Evolutionary conservation across 2,888 invertebrate species (phyloP).

Genomic region (Rhagonycha lutea): DNA sequence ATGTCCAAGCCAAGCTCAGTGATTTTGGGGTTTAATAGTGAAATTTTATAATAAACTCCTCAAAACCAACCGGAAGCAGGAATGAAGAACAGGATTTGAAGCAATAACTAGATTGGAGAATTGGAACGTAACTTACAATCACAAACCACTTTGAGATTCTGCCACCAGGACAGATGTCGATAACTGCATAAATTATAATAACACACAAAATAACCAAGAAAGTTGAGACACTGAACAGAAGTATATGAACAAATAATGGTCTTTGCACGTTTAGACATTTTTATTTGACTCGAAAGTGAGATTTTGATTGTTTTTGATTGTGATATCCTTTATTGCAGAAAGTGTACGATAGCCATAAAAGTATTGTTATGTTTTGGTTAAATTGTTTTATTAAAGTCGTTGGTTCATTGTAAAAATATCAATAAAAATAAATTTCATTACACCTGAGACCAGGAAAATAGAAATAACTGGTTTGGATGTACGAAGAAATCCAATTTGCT

Average conservation of each 20-base stretch:
- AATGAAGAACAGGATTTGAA: too few relatives aligned
- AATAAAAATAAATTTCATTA: conserved; percentile 4
- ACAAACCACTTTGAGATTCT: too few relatives aligned
- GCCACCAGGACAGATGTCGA: too few relatives aligned
- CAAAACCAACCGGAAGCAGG: too few relatives aligned
- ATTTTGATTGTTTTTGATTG: background rate
- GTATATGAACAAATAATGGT: background rate
- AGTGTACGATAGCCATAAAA: background rate
- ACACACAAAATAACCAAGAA: too few relatives aligned
- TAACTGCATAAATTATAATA: too few relatives aligned
- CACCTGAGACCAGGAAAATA: conserved; percentile 2
- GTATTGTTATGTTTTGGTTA: background rate
- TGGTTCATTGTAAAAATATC: conserved; percentile 4
- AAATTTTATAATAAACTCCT: too few relatives aligned
- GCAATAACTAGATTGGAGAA: too few relatives aligned
- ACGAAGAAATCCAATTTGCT: conserved; percentile 10
- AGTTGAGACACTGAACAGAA: too few relatives aligned
- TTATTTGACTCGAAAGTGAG: background rate
- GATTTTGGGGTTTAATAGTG: too few relatives aligned
- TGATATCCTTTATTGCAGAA: background rate
- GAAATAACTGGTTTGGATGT: background rate
- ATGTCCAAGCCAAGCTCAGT: too few relatives aligned
- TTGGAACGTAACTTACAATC: too few relatives aligned
- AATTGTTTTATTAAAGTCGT: conserved; percentile 3
- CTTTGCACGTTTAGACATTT: background rate